Percentiles rank a stretch among this genome's conserved stretches.
Evolutionary conservation across 2,797 vertebrate species (phyloP).

Genomic region (Cossypha polioptera): DNA sequence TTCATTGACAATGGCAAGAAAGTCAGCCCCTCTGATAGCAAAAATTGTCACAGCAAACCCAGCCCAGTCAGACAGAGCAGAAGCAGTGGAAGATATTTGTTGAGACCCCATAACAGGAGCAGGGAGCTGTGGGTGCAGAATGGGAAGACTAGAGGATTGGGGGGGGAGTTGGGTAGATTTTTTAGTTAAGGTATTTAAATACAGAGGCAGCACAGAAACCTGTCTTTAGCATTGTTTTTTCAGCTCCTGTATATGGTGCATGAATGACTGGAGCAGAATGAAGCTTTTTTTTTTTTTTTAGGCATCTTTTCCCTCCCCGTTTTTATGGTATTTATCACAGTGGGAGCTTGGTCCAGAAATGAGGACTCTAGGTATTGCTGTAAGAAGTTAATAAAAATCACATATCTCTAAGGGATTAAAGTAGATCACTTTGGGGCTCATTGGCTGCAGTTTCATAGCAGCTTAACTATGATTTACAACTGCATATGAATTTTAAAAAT

Average conservation of each 20-base stretch:
- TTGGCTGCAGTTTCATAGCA: neutral
- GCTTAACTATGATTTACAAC: slow-evolving; percentile 11
- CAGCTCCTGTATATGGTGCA: neutral
- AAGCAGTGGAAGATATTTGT: neutral
- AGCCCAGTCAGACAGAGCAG: neutral
- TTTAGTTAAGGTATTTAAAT: neutral
- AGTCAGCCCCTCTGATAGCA: neutral
- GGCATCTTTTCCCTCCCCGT: neutral
- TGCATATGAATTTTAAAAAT: slow-evolving; percentile 17
- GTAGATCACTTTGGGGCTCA: neutral
- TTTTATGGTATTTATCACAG: neutral
- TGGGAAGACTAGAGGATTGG: neutral
- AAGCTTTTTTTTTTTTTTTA: neutral
- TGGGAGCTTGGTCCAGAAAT: neutral
- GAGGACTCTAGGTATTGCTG: neutral
- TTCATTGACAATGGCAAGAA: neutral
- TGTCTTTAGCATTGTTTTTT: neutral
- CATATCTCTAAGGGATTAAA: neutral
- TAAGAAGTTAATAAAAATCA: slow-evolving; percentile 20
- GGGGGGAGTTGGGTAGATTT: neutral
- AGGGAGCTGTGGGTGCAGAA: neutral
- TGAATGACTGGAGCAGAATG: neutral
- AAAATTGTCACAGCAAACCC: neutral
- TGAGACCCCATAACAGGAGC: neutral
- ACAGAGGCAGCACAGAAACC: neutral